Evolutionary conservation across 2,797 vertebrate species (phyloP), one percentile per base, ranked within the genome.

Genomic region (Crenuchus spilurus): DNA sequence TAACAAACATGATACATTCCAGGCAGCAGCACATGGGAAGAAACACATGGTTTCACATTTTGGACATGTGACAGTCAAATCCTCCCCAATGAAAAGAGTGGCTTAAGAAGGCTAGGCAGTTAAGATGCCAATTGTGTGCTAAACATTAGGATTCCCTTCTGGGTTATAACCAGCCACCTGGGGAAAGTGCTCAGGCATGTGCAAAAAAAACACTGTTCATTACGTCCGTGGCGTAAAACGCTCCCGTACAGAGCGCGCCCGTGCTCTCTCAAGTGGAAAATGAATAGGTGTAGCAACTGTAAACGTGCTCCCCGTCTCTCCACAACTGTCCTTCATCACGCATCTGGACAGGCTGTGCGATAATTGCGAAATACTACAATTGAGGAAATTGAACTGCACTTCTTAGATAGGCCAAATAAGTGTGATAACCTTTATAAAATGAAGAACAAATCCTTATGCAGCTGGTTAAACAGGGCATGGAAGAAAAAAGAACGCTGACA

Each of bases 291-390:
- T 67, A 62, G 77, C 60, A 64, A 72, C 49, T 30, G 37, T 33
- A 55, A 69, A 72, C 69, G 30, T 52, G 42, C 52, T 11, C 79
- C 84, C 82, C 63, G 39, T 1, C 10, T 22, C 35, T 55, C 24
- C 30, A n/a, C 42, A 28, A 33, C 16, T 8, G 4, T 65, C 72
- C 57, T 58, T 31, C 72, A 73, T 62, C 64, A 71, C 48, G 58
- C 74, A 79, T 76, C 76, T 78, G 73, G 58, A 49, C 28, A 8
- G 30, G 18, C 87, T 87, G 89, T 49, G 85, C 82, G n/a, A 86
- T 84, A 82, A 85, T 88, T 88, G 90, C 88, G 70, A 49, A 54
- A 49, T 57, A 63, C 31, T 33, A 26, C 74, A 74, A 82, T 77
- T 79, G 77, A 77, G 68, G 61, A 65, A 74, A 35, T 13, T 22